These are phyloP conservation scores for Trichacis sp. DNA, from an alignment of 2,888 invertebrate species.

Conservation along the genomic window DNA sequence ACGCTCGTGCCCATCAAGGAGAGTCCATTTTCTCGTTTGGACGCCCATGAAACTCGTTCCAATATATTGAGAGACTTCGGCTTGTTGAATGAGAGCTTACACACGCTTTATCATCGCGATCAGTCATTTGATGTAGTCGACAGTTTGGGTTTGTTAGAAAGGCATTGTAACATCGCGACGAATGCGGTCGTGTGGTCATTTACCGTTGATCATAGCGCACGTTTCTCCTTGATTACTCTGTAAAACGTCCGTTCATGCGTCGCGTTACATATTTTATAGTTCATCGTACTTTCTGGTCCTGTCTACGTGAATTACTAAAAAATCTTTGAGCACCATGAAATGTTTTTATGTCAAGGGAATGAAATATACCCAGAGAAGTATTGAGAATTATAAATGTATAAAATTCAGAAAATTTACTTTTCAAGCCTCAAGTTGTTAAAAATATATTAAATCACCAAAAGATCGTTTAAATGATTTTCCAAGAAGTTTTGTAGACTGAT, in stretches of 20 bases:
- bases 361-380: no score
- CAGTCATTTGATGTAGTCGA: conserved; percentile 18
- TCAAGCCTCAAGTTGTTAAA: no score
- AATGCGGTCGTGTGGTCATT: conserved; percentile 17
- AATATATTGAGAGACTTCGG: conserved; percentile 1
- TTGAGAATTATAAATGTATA: no score
- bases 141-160: conserved; percentile 14
- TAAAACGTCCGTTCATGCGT: neutral
- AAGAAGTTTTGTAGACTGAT: no score
- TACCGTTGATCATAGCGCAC: conserved; percentile 7
- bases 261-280: no score
- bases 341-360: no score
- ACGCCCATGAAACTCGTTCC: neutral
- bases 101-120: conserved; percentile 18
- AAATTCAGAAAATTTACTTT: no score
- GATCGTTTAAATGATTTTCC: no score
- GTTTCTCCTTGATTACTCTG: neutral
- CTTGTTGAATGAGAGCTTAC: neutral
- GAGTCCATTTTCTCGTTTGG: conserved; percentile 6
- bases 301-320: no score
- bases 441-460: no score
- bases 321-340: no score
- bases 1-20: neutral
- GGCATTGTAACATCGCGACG: conserved; percentile 2
- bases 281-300: no score